phyloP scores from a whole-genome alignment of 2,888 invertebrate species.

The Strigamia crassipes region DNA sequence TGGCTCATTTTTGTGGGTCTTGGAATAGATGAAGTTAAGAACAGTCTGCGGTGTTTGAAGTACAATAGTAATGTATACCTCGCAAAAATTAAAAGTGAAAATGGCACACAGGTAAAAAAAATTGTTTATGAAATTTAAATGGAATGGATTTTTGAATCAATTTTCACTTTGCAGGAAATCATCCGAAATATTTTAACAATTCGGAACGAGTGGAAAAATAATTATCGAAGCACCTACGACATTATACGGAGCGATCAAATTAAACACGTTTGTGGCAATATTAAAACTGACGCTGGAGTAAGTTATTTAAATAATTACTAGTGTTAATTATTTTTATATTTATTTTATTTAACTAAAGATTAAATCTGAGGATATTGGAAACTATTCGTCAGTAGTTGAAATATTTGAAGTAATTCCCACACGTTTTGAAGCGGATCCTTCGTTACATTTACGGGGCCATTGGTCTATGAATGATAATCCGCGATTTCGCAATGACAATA shows the following conservation, averaged over 20 bases:
- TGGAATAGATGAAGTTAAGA: background rate
- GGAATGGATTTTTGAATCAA: background rate
- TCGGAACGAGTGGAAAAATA: background rate
- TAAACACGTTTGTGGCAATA: background rate
- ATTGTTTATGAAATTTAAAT: background rate
- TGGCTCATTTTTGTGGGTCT: background rate
- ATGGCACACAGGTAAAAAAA: background rate
- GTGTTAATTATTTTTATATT: background rate
- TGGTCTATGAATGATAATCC: background rate
- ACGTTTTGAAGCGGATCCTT: background rate
- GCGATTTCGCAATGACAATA: background rate
- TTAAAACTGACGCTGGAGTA: background rate
- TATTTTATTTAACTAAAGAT: background rate
- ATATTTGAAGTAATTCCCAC: background rate
- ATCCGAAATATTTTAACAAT: background rate
- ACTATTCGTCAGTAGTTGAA: background rate
- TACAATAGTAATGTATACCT: background rate
- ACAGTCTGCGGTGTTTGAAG: background rate
- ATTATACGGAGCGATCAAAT: background rate
- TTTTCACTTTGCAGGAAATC: background rate
- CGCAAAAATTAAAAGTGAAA: background rate
- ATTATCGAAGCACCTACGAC: background rate
- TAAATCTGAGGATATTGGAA: background rate
- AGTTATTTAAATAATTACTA: background rate
- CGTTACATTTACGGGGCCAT: background rate